A percentile compares a stretch with the other conserved stretches of the same genome.
phyloP scores from a whole-genome alignment of 2,113 vertebrate species.

The Halichoeres trimaculatus region DNA sequence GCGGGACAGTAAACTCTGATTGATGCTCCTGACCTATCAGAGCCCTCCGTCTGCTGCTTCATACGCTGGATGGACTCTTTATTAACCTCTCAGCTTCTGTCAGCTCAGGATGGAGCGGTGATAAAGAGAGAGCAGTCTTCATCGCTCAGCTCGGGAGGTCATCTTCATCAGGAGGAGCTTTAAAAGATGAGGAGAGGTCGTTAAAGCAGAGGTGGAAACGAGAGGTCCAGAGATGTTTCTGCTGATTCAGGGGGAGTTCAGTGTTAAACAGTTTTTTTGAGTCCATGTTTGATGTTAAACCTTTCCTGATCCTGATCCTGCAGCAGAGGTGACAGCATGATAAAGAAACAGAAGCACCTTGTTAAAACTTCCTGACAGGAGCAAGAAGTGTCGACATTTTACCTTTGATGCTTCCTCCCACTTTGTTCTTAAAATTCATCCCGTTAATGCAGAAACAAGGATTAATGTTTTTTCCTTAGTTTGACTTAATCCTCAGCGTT shows the following conservation, averaged over 20 bases:
- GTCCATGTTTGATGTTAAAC: too few relatives aligned
- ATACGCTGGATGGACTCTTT: conserved; percentile 47
- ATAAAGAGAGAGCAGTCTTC: conserved; percentile 39
- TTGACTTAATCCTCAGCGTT: too few relatives aligned
- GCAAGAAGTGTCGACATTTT: too few relatives aligned
- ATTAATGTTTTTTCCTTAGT: too few relatives aligned
- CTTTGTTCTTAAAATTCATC: too few relatives aligned
- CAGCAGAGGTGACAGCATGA: too few relatives aligned
- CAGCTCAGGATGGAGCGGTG: conserved; percentile 12
- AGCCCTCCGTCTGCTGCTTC: conserved; percentile 26
- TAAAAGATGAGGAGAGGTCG: not conserved
- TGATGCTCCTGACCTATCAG: conserved; percentile 57
- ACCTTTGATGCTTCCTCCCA: too few relatives aligned
- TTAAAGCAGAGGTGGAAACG: not conserved
- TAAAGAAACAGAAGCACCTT: too few relatives aligned
- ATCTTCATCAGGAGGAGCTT: conserved; percentile 2
- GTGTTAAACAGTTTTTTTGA: not conserved
- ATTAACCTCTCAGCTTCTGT: not conserved
- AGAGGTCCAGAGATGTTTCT: not conserved
- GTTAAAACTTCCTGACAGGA: too few relatives aligned
- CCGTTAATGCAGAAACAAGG: too few relatives aligned
- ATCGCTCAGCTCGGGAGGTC: conserved; percentile 4
- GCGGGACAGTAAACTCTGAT: conserved; percentile 64
- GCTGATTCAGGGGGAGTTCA: not conserved
- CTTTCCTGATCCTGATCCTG: too few relatives aligned